Percentiles rank a stretch among this genome's conserved stretches.
These are phyloP conservation scores for Andrena cerasifolii DNA, from an alignment of 1,140 invertebrate species.

Conservation along the genomic window DNA sequence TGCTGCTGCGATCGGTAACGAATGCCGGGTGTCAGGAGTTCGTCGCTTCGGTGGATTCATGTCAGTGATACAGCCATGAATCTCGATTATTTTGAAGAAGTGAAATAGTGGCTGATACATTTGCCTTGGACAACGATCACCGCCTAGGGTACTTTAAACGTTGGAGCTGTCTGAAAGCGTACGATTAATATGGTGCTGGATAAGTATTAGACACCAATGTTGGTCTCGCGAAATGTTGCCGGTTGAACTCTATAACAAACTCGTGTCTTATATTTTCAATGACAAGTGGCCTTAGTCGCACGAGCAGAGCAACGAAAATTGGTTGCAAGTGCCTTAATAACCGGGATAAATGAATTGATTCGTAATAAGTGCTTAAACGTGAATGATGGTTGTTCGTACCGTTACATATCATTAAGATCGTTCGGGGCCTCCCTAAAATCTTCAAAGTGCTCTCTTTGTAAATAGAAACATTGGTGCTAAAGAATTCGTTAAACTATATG, in stretches of 20 bases:
- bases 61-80: too few species aligned
- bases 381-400: constrained; percentile 6
- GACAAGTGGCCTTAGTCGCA: constrained; percentile 14
- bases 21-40: too few species aligned
- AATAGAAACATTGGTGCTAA: constrained; percentile 30
- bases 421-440: constrained; percentile 2
- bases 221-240: not conserved
- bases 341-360: constrained; percentile 12
- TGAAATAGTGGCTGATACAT: too few species aligned
- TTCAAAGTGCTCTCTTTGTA: constrained; percentile 9
- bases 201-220: not conserved
- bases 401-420: constrained; percentile 12
- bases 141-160: too few species aligned
- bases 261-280: constrained; percentile 10
- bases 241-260: not conserved
- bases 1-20: constrained; percentile 2
- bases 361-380: not conserved
- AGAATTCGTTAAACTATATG: constrained; percentile 1
- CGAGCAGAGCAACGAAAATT: constrained; percentile 14
- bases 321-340: constrained; percentile 35
- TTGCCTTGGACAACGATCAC: not conserved
- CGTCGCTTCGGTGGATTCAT: too few species aligned
- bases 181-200: not conserved
- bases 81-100: too few species aligned
- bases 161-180: too few species aligned